Base-by-base conservation (phyloP, 2,113 vertebrate species). In the Paralichthys olivaceus region DNA sequence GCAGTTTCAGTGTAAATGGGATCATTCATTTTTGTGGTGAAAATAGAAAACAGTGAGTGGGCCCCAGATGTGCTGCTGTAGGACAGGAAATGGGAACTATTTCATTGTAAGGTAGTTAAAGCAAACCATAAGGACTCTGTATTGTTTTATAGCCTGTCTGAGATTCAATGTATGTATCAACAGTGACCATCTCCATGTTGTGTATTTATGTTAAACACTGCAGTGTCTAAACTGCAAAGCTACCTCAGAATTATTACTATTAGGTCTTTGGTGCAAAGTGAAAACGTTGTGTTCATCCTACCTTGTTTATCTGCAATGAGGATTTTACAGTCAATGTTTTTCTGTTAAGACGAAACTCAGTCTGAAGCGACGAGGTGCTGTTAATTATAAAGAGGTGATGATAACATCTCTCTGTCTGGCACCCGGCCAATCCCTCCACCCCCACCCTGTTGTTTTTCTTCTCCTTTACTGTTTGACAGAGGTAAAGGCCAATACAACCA, bases 371-470 rank as follows among this genome's bases (percentile, higher is more conserved):
- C 51, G 69, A 80, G 61, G 57, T 66, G 49, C 45, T 67, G 78
- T 74, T 90, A 89, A 92, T 89, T 84, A 88, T 65, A 83, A 73
- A 72, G 51, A 55, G 49, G 69, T 23, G 62, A 17, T 20, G 88
- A 90, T 92, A 88, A 69, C 70, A 80, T 90, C 85, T 77, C 63
- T 37, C 55, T 47, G 28, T 78, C 70, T 54, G 32, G 5, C 26
- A 22, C 45, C 14, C 19, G n/a, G 1, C 47, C 15, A 26, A 19
- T 83, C 29, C 15, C 65, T 57, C 54, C 25, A 55, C 3, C 29
- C 54, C 19, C 23, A 15, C 6, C 51, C 1, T 45, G 29, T 43
- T 54, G 12, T 49, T 5, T 20, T 19, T 49, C 45, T 17, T 49
- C 17, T 20, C 45, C 4, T 49, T 49, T 7, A 5, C 45, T 43